Conservation (phyloP, 1,140 invertebrate genomes). For the Ylistrum balloti region DNA sequence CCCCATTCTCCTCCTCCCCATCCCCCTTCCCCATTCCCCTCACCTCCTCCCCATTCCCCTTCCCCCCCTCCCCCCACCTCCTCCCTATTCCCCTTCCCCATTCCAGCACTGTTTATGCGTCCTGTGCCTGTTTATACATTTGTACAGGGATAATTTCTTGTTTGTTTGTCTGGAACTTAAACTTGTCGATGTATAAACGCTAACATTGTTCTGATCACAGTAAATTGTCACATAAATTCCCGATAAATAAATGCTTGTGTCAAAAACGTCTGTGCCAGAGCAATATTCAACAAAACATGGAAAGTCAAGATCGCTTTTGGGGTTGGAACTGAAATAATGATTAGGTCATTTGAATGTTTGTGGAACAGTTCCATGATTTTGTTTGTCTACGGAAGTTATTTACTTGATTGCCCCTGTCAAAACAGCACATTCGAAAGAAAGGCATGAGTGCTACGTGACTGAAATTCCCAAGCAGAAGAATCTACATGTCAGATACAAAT, state of each 20-base stretch:
- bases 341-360: conserved; percentile 11
- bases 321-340: background rate
- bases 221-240: background rate
- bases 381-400: background rate
- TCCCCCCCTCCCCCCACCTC: no score
- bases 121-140: no score
- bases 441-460: background rate
- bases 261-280: background rate
- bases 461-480: no score
- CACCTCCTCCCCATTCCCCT: no score
- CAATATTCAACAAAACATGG: background rate
- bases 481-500: no score
- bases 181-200: background rate
- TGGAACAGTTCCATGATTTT: background rate
- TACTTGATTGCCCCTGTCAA: background rate
- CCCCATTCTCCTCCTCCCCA: no score
- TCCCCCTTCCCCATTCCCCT: no score
- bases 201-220: background rate
- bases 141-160: background rate
- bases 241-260: background rate
- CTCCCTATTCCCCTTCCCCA: no score
- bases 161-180: background rate
- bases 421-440: background rate
- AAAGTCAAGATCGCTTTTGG: background rate
- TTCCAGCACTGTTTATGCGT: no score